These are phyloP conservation scores for Drosophila multiciliata DNA, from an alignment of 2,888 invertebrate species.

Conservation along the genomic window DNA sequence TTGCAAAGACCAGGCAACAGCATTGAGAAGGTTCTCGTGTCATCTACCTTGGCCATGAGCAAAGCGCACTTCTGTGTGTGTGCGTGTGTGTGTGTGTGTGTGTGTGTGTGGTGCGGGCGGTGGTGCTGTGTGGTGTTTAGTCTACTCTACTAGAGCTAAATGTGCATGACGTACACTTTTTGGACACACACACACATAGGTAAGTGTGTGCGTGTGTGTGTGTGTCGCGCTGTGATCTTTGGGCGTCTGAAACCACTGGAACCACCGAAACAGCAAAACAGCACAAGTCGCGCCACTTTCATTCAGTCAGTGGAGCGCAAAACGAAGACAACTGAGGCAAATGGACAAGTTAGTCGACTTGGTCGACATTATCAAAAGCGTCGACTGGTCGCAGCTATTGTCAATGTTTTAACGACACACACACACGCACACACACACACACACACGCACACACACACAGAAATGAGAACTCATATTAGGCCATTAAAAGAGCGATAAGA, in stretches of 20 bases:
- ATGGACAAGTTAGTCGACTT: constrained; percentile 52
- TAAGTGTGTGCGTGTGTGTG: constrained; percentile 5
- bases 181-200: constrained; percentile 62
- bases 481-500: constrained; percentile 81
- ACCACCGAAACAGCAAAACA: constrained; percentile 33
- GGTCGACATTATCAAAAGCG: constrained; percentile 64
- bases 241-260: constrained; percentile 62
- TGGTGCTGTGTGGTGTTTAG: constrained; percentile 14
- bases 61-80: constrained; percentile 7
- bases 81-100: constrained; percentile 5
- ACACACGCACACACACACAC: constrained; percentile 12
- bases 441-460: constrained; percentile 11
- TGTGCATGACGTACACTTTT: constrained; percentile 78
- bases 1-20: constrained; percentile 61
- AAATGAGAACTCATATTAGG: constrained; percentile 72
- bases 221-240: constrained; percentile 56
- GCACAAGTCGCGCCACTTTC: constrained; percentile 55
- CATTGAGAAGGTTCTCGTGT: constrained; percentile 65
- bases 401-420: constrained; percentile 60
- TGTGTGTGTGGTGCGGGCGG: constrained; percentile 9
- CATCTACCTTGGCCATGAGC: constrained; percentile 58
- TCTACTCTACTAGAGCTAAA: constrained; percentile 58
- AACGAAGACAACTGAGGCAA: constrained; percentile 46
- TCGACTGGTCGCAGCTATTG: constrained; percentile 70
- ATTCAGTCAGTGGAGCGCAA: constrained; percentile 79